phyloP scores from a whole-genome alignment of 2,888 invertebrate species.

The Eristalis arbustorum region DNA sequence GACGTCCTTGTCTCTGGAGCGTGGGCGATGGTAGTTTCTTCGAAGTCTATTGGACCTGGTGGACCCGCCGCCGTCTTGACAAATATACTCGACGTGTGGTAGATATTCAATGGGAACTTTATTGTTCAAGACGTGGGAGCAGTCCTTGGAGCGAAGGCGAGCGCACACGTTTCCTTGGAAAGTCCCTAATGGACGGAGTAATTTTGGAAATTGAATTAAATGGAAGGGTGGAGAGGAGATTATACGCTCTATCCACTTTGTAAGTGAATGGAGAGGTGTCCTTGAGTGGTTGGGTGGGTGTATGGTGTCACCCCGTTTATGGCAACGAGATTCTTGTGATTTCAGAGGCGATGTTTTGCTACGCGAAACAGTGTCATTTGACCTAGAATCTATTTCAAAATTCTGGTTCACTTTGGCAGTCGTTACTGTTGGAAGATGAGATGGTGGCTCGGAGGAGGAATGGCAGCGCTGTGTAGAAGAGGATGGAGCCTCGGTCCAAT shows the following conservation, averaged over 20 bases:
- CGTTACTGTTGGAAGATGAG: no score
- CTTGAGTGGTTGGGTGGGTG: not conserved
- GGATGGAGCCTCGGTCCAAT: no score
- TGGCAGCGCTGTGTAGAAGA: no score
- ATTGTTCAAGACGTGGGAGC: not conserved
- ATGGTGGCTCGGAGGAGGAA: no score
- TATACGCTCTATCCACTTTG: constrained; percentile 6
- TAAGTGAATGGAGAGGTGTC: not conserved
- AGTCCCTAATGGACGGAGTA: not conserved
- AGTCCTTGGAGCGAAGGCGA: not conserved
- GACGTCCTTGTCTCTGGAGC: not conserved
- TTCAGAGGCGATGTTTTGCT: no score
- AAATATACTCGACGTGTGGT: constrained; percentile 23
- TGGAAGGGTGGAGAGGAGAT: not conserved
- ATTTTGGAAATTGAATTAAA: constrained; percentile 46
- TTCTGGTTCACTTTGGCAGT: no score
- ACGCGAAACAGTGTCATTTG: no score
- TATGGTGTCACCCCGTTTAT: no score
- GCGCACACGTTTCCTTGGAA: not conserved
- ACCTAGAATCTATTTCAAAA: no score
- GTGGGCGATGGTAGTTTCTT: not conserved
- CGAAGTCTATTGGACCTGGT: not conserved
- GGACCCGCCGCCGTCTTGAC: not conserved
- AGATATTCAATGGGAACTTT: not conserved
- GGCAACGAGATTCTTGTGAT: not conserved